Evolutionary conservation across 2,888 invertebrate species (phyloP), one percentile per base, ranked within the genome.

Genomic region (Volucella inanis): DNA sequence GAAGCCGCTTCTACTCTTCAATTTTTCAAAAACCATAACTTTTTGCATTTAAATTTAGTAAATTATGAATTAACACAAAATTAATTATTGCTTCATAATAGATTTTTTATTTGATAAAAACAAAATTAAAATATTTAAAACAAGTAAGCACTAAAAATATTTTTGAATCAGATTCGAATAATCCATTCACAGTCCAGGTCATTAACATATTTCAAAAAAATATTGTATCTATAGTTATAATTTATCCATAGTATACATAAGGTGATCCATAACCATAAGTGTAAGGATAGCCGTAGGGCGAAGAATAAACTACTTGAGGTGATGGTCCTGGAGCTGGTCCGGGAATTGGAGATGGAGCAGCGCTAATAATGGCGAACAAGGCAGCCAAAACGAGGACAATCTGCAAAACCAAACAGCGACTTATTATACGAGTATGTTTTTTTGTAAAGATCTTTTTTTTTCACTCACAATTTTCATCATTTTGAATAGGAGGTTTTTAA

Each of bases 171-270:
- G 8, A 12, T 62, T 47, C 62, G 41, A 31, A 31, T 14, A 39
- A 31, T 52, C 59, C 52, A 22, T 74, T 64, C 64, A 38, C 39
- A 9, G 22, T 62, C 57, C 50, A 52, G 12, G 61, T 70, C 61
- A 54, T 61, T 50, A 22, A 31, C 14, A 0, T 64, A 65, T 71
- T 84, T 74, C 82, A 79, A 50, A 70, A 2, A 72, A 77, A 67
- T 78, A 57, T 49, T 47, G 47, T 61, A 70, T 31, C 31, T 68
- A 52, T 2, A 22, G 18, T 2, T 22, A 22, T 68, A 82, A 77
- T 55, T 89, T 64, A 89, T n/a, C 89, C 89, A 79, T 89, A 89
- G 76, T 88, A 89, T 45, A 85, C 88, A 68, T 90, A 90, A 0
- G 90, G 89, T 0, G 90, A 89, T 11, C 87, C 61, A 31, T 90